Conservation (phyloP, 1,140 invertebrate species). For the Saccostrea cuccullata region DNA sequence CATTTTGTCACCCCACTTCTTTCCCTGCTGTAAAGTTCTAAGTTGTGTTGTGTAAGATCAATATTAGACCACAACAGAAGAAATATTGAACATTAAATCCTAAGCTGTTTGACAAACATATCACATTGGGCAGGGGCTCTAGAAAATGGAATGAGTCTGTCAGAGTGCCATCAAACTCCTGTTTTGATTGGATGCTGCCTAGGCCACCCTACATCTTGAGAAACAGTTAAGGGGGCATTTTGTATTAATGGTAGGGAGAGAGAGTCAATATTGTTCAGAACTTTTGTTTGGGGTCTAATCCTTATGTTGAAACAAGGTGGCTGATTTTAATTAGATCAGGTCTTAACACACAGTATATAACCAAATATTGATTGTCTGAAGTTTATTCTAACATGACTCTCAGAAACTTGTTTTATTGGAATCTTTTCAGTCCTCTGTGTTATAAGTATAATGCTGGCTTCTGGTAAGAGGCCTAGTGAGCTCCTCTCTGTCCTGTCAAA, state of each 20-base stretch:
- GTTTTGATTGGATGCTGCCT: not conserved
- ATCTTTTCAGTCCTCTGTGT: too few relatives aligned
- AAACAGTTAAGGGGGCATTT: slow-evolving; percentile 6
- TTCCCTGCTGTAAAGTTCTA: not conserved
- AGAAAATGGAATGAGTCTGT: not conserved
- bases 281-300: not conserved
- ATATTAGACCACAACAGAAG: not conserved
- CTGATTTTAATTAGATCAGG: slow-evolving; percentile 2
- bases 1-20: not conserved
- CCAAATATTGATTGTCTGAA: not conserved
- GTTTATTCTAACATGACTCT: not conserved
- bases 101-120: slow-evolving; percentile 31
- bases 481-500: too few relatives aligned
- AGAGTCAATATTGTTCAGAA: slow-evolving; percentile 1
- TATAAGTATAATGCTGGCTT: too few relatives aligned
- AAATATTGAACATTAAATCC: not conserved
- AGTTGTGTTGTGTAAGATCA: slow-evolving; percentile 26
- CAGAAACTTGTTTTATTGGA: not conserved
- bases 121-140: not conserved
- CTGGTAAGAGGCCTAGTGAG: too few relatives aligned
- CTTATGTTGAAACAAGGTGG: slow-evolving; percentile 1
- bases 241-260: not conserved
- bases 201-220: not conserved
- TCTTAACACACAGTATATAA: not conserved
- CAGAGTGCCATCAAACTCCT: not conserved